Evolutionary conservation across 2,797 vertebrate species (phyloP), one percentile per base, ranked within the genome.

Genomic region (Cichlasoma orientale): DNA sequence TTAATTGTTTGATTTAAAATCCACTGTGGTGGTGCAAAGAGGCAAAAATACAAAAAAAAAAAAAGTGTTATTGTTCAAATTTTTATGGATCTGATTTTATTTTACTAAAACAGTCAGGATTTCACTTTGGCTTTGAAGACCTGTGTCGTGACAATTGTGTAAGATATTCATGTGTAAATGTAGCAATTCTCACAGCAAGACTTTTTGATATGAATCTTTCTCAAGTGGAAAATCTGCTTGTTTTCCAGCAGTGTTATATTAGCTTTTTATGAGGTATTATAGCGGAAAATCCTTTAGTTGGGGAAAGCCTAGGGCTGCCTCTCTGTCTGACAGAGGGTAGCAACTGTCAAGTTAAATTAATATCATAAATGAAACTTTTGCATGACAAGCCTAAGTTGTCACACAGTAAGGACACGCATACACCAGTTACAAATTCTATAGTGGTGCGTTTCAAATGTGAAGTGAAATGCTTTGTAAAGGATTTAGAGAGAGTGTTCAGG

Each of bases 311-410:
- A 19, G 9, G 72, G 78, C 77, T 72, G 63, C 58, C 61, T 44
- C 23, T 36, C 29, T 27, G 56, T 50, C 70, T 56, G 58, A 77
- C 77, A 85, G 73, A 79, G 78, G 72, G 68, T 56, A 76, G 58
- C 69, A 75, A 80, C 82, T 82, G 76, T 84, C 78, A 77, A 16
- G 38, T 69, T 84, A 36, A 71, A 88, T 82, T 56, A 55, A 54
- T n/a, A 59, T 85, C 44, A 77, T 10, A 58, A 56, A 25, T 58
- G 10, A 61, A 80, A 78, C 69, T 31, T 83, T 75, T 59, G 25
- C 23, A 77, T 31, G 66, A 61, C 29, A n/a, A 63, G 44, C n/a
- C 86, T 72, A 21, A 68, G 56, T 56, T 76, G 25, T 57, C 21
- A 77, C 29, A 75, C 10, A 61, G 29, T 56, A 71, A 29, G 3